Evolutionary conservation across 2,888 invertebrate genomes (phyloP).

Genomic region (Lepetodrilus schrolli): DNA sequence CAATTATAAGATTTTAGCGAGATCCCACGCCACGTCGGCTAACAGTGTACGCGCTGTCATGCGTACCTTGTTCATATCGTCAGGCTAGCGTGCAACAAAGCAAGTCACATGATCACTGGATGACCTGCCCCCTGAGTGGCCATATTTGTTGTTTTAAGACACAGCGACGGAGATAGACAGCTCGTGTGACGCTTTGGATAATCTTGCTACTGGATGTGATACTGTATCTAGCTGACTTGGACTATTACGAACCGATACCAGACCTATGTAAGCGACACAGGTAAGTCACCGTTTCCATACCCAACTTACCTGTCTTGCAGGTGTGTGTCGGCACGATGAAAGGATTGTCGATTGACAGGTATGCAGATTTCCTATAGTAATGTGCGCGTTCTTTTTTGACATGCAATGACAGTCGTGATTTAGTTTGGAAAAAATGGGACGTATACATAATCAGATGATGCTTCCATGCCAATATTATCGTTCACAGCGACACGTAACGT

Average conservation of each 20-base stretch:
- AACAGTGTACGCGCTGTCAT: neutral
- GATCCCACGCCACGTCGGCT: neutral
- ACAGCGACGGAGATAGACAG: neutral
- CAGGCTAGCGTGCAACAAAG: conserved; percentile 3
- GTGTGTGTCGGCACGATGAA: neutral
- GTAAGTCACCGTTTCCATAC: neutral
- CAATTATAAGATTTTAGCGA: neutral
- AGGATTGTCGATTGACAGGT: conserved; percentile 15
- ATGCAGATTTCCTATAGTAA: conserved; percentile 3
- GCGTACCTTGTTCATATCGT: neutral
- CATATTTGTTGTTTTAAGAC: conserved; percentile 27
- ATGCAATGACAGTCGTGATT: no score
- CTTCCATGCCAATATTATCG: no score
- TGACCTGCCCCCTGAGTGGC: conserved; percentile 29
- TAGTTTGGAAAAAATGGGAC: no score
- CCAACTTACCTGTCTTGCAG: neutral
- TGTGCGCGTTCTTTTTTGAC: no score
- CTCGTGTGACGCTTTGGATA: neutral
- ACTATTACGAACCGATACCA: neutral
- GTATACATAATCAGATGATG: no score
- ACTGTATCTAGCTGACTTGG: neutral
- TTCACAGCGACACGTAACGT: no score
- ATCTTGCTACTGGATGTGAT: neutral
- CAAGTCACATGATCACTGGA: conserved; percentile 28
- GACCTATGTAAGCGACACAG: neutral